A percentile compares a stretch with the other conserved stretches of the same genome.
Evolutionary conservation across 1,140 invertebrate species (phyloP).

Genomic region (Hermetia illucens): DNA sequence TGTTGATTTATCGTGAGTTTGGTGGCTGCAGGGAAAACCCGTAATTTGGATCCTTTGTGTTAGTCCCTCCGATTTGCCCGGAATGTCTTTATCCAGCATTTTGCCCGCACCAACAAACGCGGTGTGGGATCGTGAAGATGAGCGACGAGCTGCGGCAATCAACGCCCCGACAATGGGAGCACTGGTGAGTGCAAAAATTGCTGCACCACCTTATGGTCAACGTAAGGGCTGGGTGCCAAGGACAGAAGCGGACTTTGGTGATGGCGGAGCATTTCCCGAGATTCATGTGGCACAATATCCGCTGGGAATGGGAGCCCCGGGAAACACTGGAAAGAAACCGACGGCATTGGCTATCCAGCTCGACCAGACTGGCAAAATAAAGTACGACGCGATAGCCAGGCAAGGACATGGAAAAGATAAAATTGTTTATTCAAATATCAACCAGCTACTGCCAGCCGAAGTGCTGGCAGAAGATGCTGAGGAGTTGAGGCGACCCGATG

Average conservation of each 20-base stretch:
- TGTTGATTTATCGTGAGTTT: no score
- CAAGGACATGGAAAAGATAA: slow-evolving; percentile 95
- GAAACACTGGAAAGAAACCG: slow-evolving; percentile 45
- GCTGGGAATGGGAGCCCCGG: slow-evolving; percentile 67
- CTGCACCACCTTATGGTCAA: slow-evolving; percentile 92
- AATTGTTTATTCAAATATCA: slow-evolving; percentile 92
- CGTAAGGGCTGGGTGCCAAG: slow-evolving; percentile 90
- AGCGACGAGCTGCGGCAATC: slow-evolving; percentile 46
- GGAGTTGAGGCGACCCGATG: slow-evolving; percentile 67
- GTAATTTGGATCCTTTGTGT: no score
- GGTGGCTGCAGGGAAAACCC: no score
- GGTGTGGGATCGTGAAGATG: slow-evolving; percentile 79
- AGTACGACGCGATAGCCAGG: slow-evolving; percentile 90
- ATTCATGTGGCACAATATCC: slow-evolving; percentile 96
- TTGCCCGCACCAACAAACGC: slow-evolving; percentile 72
- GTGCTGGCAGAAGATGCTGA: slow-evolving; percentile 85
- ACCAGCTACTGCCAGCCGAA: slow-evolving; percentile 86
- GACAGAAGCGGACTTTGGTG: slow-evolving; percentile 68
- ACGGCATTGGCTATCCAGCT: slow-evolving; percentile 90
- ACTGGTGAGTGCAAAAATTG: slow-evolving; percentile 65
- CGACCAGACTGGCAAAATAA: slow-evolving; percentile 87
- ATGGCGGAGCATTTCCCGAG: slow-evolving; percentile 98
- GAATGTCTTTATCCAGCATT: slow-evolving; percentile 40
- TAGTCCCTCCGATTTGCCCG: background rate
- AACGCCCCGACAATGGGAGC: slow-evolving; percentile 46